Percentiles rank a stretch among this genome's conserved stretches.
Evolutionary conservation across 2,113 vertebrate genomes (phyloP).

Genomic region (Corvus moneduloides): DNA sequence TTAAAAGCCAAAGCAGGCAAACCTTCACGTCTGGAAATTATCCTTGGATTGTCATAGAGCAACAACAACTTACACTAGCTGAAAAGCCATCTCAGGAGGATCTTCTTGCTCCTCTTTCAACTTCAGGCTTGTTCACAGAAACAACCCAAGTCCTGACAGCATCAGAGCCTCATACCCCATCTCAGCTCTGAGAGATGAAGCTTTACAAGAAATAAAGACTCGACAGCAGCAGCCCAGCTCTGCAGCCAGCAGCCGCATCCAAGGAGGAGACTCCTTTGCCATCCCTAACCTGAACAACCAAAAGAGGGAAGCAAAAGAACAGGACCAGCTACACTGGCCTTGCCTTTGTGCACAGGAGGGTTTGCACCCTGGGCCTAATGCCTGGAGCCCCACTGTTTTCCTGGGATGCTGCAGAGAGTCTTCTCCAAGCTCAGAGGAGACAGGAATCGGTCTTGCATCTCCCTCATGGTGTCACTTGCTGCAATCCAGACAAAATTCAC

Average conservation of each 20-base stretch:
- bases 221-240: not conserved
- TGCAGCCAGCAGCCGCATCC: not conserved
- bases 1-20: not conserved
- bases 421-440: not conserved
- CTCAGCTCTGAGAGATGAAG: not conserved
- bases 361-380: fast-evolving
- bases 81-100: not conserved
- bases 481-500: not conserved
- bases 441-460: not conserved
- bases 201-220: not conserved
- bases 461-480: not conserved
- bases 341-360: too few relatives aligned
- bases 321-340: not conserved
- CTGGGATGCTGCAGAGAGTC: not conserved
- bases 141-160: not conserved
- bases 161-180: too few relatives aligned
- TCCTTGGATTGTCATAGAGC: not conserved
- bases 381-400: not conserved
- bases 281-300: not conserved
- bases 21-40: not conserved
- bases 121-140: not conserved
- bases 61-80: not conserved
- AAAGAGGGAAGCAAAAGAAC: not conserved
- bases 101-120: not conserved
- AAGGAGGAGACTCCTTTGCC: not conserved